A percentile compares a stretch with the other conserved stretches of the same genome.
phyloP scores from a whole-genome alignment of 1,140 invertebrate species.

The Pseudachorutes palmiensis region DNA sequence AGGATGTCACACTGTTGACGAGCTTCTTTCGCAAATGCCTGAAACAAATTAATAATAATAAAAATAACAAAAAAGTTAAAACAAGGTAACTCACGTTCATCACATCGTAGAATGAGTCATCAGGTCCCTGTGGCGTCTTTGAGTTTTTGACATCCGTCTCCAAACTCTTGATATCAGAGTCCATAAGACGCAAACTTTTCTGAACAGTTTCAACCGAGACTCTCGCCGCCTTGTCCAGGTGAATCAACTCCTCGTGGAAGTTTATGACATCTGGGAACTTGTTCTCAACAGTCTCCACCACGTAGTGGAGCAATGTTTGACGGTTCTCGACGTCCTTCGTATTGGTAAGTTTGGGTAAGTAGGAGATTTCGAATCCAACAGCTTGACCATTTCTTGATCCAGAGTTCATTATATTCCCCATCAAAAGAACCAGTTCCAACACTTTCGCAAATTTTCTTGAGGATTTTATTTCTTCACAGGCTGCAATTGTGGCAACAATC shows the following conservation, averaged over 20 bases:
- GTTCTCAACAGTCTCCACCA: conserved; percentile 77
- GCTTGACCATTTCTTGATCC: conserved; percentile 87
- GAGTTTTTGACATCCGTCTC: conserved; percentile 80
- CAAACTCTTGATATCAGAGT: conserved; percentile 69
- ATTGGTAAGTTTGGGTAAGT: conserved; percentile 84
- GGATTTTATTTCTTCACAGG: conserved; percentile 85
- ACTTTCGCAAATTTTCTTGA: conserved; percentile 85
- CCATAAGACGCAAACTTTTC: conserved; percentile 77
- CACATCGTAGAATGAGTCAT: conserved; percentile 72
- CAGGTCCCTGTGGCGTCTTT: conserved; percentile 61
- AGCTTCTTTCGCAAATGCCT: conserved; percentile 68
- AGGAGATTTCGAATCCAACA: conserved; percentile 93
- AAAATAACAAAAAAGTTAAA: conserved; percentile 7
- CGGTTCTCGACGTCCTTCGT: conserved; percentile 93
- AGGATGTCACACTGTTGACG: conserved; percentile 76
- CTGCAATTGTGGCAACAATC: conserved; percentile 87
- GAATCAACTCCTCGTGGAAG: conserved; percentile 78
- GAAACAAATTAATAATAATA: conserved; percentile 21
- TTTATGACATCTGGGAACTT: conserved; percentile 76
- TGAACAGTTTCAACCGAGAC: conserved; percentile 79
- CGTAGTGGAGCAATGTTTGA: conserved; percentile 82
- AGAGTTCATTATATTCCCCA: conserved; percentile 93
- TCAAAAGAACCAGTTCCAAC: conserved; percentile 75
- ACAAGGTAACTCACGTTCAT: conserved; percentile 62
- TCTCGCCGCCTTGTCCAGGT: conserved; percentile 70